Conservation (phyloP, 2,113 vertebrate genomes). For the Phrynosoma blainvillii region DNA sequence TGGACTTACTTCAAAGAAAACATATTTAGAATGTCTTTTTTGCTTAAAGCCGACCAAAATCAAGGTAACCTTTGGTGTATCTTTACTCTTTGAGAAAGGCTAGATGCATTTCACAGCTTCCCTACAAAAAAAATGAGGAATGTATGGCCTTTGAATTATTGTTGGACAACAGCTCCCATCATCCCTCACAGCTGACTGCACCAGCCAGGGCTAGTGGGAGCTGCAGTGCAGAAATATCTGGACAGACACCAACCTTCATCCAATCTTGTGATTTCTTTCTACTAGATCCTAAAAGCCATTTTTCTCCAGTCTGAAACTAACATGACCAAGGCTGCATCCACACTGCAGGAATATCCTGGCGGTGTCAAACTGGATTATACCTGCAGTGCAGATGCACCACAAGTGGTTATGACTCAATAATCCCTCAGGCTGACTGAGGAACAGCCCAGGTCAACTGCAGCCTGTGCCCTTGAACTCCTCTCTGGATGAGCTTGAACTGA, state of each 20-base stretch:
- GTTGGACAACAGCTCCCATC: background rate
- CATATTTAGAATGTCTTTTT: background rate
- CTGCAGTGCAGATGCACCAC: background rate
- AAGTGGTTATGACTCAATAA: background rate
- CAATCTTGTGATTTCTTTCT: background rate
- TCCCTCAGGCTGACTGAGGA: background rate
- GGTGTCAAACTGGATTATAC: too few relatives aligned
- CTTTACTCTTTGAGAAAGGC: background rate
- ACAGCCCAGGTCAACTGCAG: background rate
- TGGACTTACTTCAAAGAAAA: background rate
- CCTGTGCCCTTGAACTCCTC: background rate
- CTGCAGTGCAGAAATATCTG: background rate
- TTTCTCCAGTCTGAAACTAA: background rate
- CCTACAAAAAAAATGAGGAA: background rate
- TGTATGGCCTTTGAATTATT: background rate
- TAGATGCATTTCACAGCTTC: background rate
- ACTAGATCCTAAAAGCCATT: background rate
- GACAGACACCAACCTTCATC: background rate
- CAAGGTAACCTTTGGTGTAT: too few relatives aligned
- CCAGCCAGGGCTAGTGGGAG: background rate
- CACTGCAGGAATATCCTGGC: too few relatives aligned
- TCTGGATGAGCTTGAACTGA: background rate
- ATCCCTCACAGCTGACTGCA: background rate
- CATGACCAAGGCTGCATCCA: background rate
- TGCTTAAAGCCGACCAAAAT: background rate